Conservation (phyloP, 2,113 vertebrate species). For the Ciconia stormi region DNA sequence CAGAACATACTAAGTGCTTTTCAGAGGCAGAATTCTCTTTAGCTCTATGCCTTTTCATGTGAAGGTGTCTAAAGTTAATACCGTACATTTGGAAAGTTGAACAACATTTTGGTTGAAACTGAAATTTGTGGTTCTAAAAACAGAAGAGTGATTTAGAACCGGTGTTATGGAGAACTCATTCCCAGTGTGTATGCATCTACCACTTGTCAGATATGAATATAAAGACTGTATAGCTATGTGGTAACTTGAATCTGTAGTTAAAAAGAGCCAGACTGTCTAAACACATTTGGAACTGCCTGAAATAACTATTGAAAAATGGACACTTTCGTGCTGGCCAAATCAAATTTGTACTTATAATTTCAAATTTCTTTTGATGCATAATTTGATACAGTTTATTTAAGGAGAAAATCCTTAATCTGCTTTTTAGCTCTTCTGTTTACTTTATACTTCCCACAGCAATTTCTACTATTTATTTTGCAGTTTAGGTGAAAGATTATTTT, state of each 20-base stretch:
- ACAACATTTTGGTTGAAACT: background rate
- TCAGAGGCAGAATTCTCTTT: background rate
- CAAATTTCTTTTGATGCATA: background rate
- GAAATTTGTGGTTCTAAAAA: background rate
- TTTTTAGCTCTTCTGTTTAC: background rate
- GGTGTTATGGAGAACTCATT: background rate
- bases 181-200: background rate
- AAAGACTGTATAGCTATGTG: background rate
- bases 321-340: background rate
- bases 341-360: background rate
- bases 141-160: background rate
- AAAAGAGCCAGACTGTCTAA: background rate
- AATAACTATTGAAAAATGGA: background rate
- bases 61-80: background rate
- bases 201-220: background rate
- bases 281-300: background rate
- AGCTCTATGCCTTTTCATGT: background rate
- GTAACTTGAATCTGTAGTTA: background rate
- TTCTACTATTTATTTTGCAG: background rate
- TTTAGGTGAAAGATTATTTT: background rate
- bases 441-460: background rate
- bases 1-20: background rate
- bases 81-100: background rate
- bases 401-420: background rate
- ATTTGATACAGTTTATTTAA: background rate